A percentile compares a stretch with the other conserved stretches of the same genome.
phyloP scores from a whole-genome alignment of 2,888 invertebrate species.

The Nebria salina region DNA sequence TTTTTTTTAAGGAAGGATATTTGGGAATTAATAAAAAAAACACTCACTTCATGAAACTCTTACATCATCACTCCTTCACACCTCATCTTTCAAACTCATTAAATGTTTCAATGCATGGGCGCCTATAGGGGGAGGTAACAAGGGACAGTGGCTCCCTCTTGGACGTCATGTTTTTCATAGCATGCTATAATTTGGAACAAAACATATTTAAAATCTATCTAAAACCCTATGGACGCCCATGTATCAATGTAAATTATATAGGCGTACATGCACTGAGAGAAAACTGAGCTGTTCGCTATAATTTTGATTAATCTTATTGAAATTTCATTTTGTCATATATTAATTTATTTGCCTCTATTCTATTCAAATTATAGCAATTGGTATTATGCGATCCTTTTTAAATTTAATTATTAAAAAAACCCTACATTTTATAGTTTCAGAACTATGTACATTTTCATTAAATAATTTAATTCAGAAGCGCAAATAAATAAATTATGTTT shows the following conservation, averaged over 20 bases:
- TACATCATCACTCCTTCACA: background rate
- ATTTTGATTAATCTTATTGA: background rate
- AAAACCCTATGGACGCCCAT: background rate
- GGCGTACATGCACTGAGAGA: background rate
- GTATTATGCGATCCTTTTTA: too few relatives aligned
- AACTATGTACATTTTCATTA: too few relatives aligned
- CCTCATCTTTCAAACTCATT: background rate
- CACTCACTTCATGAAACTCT: background rate
- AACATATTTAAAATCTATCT: background rate
- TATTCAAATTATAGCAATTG: too few relatives aligned
- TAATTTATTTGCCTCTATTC: too few relatives aligned
- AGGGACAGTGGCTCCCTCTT: constrained; percentile 1
- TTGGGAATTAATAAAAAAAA: background rate
- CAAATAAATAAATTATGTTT: too few relatives aligned
- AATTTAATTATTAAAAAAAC: too few relatives aligned
- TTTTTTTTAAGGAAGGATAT: background rate
- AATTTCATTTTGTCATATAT: too few relatives aligned
- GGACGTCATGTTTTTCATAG: background rate
- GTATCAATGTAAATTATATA: background rate
- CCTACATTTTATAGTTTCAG: too few relatives aligned
- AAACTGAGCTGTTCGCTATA: too few relatives aligned
- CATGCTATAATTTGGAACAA: background rate
- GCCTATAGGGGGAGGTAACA: background rate
- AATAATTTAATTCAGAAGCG: too few relatives aligned
- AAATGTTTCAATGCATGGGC: background rate